Evolutionary conservation across 2,888 invertebrate genomes (phyloP).

Genomic region (Drosophila anceps): DNA sequence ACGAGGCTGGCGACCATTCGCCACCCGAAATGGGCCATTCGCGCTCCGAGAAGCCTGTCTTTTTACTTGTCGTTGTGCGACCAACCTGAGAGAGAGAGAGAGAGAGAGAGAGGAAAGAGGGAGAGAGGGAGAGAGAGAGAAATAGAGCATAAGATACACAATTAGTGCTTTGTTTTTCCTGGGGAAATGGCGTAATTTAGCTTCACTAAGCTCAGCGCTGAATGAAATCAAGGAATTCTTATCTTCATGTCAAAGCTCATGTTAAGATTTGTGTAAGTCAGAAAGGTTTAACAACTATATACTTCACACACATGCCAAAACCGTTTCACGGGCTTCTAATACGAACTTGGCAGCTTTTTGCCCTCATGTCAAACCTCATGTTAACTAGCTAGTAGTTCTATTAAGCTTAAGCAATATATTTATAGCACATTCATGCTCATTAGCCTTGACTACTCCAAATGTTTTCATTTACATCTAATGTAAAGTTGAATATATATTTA

Average conservation of each 20-base stretch:
- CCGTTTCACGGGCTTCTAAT: too few species aligned
- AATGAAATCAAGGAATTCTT: too few species aligned
- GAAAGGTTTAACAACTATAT: too few species aligned
- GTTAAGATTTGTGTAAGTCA: neutral
- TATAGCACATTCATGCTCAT: neutral
- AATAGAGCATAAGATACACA: neutral
- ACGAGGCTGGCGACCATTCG: constrained; percentile 97
- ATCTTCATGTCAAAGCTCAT: neutral
- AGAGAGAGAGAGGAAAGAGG: neutral
- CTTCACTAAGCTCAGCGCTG: neutral
- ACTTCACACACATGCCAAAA: too few species aligned
- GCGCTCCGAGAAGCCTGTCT: constrained; percentile 94
- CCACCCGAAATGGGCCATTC: constrained; percentile 99
- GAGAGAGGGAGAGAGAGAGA: neutral
- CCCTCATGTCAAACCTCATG: neutral
- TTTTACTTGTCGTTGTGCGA: constrained; percentile 89
- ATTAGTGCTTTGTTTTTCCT: neutral
- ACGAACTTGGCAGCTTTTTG: too few species aligned
- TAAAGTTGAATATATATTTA: too few species aligned
- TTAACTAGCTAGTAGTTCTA: neutral
- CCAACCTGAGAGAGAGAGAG: constrained; percentile 87
- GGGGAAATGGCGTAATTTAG: neutral
- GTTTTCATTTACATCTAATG: neutral
- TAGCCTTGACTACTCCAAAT: accelerated
- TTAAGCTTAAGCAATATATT: neutral